Evolutionary conservation across 2,797 vertebrate species (phyloP), one percentile per base, ranked within the genome.

Genomic region (Hybognathus amarus): DNA sequence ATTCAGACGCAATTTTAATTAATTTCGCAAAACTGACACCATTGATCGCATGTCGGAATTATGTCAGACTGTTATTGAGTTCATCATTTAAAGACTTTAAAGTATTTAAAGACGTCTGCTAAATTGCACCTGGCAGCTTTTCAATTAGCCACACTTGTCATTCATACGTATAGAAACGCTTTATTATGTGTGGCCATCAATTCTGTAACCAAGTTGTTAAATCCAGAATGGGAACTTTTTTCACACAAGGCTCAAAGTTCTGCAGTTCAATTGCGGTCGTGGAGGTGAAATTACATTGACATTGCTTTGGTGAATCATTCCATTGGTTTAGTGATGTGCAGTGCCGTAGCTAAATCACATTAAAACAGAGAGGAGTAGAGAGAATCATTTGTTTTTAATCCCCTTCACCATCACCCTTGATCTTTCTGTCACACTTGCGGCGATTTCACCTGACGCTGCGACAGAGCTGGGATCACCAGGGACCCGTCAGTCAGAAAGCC

Each of bases 201-300:
- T 86, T 71, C 54, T 66, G 38, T 73, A 74, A 61, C 80, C 68
- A 79, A 40, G 70, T 61, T 79, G 75, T 71, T 79, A 73, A 79
- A 86, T 56, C 45, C 67, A 54, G 54, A 11, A 63, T 56, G 42
- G 68, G 38, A 47, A 64, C 40, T 67, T 80, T 68, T 59, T 52
- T 70, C 42, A 42, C 27, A 69, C 27, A 56, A 61, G 36, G 33
- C 80, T 71, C 45, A 69, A 83, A 84, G 74, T 80, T 74, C 42
- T 6, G 42, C 4, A n/a, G 83, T 82, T 87, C 78, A 87, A 77
- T 61, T 87, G 86, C 38, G 30, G 50, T 86, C 52, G 17, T 56
- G 5, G 27, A 89, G 85, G 85, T 87, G 85, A 84, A 82, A 85
- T 85, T 79, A 80, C 84, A 82, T 85, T 86, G 82, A 86, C 85